Base-by-base conservation (phyloP, 2,113 vertebrate species). In the Paralichthys olivaceus region DNA sequence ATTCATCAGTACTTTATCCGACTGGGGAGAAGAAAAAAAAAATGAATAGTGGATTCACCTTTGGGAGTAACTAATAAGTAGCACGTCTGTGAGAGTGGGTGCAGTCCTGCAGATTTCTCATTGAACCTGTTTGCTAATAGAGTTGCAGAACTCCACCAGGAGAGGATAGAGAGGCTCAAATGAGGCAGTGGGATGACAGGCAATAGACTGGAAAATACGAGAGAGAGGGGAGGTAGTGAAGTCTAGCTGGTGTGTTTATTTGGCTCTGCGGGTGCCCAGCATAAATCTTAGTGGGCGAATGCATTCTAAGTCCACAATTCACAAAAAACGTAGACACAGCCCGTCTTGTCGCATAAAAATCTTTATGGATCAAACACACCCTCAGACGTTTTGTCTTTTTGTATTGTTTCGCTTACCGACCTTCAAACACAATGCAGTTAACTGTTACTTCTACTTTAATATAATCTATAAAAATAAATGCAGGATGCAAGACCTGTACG, bases 171-270 rank as follows among this genome's bases (percentile, higher is more conserved):
- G 56, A 73, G 37, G 66, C 76, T 85, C 63, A 73, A 87, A 83
- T 81, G 70, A 86, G 75, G 56, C 72, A 55, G 69, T 19, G 69
- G 73, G 79, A 78, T 79, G 84, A 74, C 73, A 53, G 51, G 75
- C 73, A 87, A 64, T 79, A 70, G 69, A 84, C 79, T 78, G 79
- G 84, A 86, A 89, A 86, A 89, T 77, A 79, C 64, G 61, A 72
- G 77, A 66, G 58, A 47, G 45, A 55, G 70, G 72, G 40, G 65
- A 22, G 62, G 69, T 9, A 7, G 28, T 51, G 73, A 69, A 77
- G 59, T 84, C 77, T 71, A 70, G 66, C 72, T 81, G 77, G 77
- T 83, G 66, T 85, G 84, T 83, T 86, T 89, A 85, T 91, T 70
- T 22, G 29, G 55, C 55, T 3, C 79, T 43, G 69, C 15, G 11